These are phyloP conservation scores for Rhynchonycteris naso DNA, from an alignment of 2,797 vertebrate species.

Conservation along the genomic window DNA sequence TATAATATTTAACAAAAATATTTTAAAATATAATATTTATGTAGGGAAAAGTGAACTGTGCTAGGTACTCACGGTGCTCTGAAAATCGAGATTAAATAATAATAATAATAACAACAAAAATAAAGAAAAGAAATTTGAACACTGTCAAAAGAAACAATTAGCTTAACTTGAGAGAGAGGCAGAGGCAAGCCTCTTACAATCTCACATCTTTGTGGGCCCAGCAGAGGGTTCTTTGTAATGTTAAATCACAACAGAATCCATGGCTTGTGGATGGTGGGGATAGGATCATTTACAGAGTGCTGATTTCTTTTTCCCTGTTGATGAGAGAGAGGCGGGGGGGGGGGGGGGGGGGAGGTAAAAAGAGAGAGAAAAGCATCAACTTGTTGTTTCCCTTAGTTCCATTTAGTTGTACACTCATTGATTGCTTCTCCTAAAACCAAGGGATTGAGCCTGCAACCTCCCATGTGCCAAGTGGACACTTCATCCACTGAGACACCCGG, in stretches of 20 bases:
- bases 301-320: not conserved
- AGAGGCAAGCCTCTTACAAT: not conserved
- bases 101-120: not conserved
- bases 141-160: not conserved
- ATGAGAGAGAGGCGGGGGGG: no score
- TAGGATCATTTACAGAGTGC: not conserved
- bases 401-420: no score
- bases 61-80: not conserved
- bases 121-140: not conserved
- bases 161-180: not conserved
- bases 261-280: not conserved
- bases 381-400: no score
- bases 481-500: no score
- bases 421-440: no score
- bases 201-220: not conserved
- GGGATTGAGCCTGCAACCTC: no score
- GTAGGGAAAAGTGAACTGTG: not conserved
- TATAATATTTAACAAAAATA: constrained; percentile 5
- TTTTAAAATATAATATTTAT: constrained; percentile 4
- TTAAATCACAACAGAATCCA: not conserved
- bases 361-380: no score
- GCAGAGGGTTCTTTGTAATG: not conserved
- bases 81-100: not conserved
- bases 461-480: no score
- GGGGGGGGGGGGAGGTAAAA: no score